Percentiles rank a stretch among this genome's conserved stretches.
phyloP scores from a whole-genome alignment of 2,797 vertebrate genomes.

The Apogon talboti region DNA sequence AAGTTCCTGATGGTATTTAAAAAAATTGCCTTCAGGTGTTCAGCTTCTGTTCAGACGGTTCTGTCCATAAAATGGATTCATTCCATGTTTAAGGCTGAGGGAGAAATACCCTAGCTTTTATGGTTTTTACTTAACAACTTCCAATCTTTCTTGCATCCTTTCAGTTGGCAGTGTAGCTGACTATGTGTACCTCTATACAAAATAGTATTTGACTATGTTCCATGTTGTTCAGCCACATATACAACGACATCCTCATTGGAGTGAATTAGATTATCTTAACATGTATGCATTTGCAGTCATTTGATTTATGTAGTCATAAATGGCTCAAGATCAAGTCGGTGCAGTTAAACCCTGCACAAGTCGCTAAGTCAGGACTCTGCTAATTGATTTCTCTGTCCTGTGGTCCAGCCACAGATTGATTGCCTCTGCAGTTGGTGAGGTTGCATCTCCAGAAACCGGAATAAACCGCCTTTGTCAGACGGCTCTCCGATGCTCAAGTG shows the following conservation, averaged over 20 bases:
- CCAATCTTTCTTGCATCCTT: not conserved
- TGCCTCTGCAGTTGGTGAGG: conserved; percentile 62
- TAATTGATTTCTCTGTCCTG: conserved; percentile 70
- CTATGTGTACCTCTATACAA: not conserved
- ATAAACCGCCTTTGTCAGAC: conserved; percentile 41
- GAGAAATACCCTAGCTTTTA: not conserved
- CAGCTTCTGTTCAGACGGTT: not conserved
- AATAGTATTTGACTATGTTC: not conserved
- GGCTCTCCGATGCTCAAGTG: conserved; percentile 56
- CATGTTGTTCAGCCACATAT: not conserved
- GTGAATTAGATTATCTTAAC: not conserved
- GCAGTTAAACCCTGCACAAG: conserved; percentile 54
- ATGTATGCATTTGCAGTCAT: not conserved
- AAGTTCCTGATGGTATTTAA: too few relatives aligned
- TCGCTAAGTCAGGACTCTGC: conserved; percentile 69
- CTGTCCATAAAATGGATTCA: not conserved
- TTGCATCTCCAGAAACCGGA: conserved; percentile 57
- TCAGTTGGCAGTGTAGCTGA: not conserved
- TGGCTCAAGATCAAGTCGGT: conserved; percentile 38
- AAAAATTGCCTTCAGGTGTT: not conserved
- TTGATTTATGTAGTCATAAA: conserved; percentile 50
- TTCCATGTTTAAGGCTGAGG: not conserved
- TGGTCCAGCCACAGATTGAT: conserved; percentile 65
- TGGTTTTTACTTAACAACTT: not conserved
- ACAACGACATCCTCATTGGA: not conserved